Evolutionary conservation across 2,888 invertebrate genomes (phyloP).

Genomic region (Danaus chrysippus): DNA sequence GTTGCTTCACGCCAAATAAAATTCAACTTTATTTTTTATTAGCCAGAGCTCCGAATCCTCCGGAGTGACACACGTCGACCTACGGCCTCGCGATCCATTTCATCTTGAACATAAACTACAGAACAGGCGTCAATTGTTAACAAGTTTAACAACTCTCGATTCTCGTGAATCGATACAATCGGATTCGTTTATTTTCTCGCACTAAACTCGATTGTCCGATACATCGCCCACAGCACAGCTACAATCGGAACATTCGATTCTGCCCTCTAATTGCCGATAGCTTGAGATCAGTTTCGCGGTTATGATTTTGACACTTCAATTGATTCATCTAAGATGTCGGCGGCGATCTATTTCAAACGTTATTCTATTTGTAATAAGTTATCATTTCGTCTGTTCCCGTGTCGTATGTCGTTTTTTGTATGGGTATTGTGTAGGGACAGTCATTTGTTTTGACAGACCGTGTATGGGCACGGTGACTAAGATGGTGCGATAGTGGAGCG

Average conservation of each 20-base stretch:
- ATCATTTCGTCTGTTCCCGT: constrained; percentile 22
- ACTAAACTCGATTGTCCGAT: constrained; percentile 68
- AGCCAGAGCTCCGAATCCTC: not conserved
- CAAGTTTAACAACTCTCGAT: constrained; percentile 75
- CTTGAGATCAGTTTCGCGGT: constrained; percentile 51
- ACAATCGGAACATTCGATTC: constrained; percentile 48
- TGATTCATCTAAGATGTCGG: constrained; percentile 42
- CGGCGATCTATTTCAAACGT: constrained; percentile 36
- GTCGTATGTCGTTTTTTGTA: constrained; percentile 35
- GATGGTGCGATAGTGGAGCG: constrained; percentile 69
- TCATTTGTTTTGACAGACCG: constrained; percentile 74
- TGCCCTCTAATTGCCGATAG: constrained; percentile 46
- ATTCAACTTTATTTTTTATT: constrained; percentile 38
- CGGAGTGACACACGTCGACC: constrained; percentile 44
- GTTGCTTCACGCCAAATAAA: constrained; percentile 48
- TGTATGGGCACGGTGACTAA: constrained; percentile 70
- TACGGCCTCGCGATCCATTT: constrained; percentile 73
- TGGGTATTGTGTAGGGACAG: constrained; percentile 45
- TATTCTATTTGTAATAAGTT: constrained; percentile 38
- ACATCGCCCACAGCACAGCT: constrained; percentile 48
- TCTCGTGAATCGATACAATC: constrained; percentile 72
- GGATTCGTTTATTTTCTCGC: constrained; percentile 72
- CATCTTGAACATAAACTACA: constrained; percentile 74
- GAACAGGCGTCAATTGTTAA: constrained; percentile 76
- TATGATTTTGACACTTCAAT: constrained; percentile 60